Conservation (phyloP, 1,140 invertebrate species). For the Diploscapter pachys region DNA sequence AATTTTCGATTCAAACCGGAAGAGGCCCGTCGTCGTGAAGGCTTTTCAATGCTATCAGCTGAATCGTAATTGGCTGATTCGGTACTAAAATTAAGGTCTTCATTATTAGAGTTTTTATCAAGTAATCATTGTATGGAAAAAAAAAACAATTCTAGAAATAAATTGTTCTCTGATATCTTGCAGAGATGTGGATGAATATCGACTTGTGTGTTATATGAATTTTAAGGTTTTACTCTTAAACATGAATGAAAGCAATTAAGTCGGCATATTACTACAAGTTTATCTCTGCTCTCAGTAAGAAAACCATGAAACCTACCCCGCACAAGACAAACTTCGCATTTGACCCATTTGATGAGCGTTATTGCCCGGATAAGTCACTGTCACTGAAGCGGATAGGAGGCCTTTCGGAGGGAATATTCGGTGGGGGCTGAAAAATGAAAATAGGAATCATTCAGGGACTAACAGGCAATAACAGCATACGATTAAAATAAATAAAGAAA, state of each 20-base stretch:
- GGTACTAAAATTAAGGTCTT: too few species aligned
- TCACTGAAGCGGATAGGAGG: not conserved
- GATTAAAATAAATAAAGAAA: not conserved
- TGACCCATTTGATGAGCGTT: not conserved
- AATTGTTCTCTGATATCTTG: not conserved
- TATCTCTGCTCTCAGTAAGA: too few species aligned
- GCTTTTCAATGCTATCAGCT: slow-evolving; percentile 8
- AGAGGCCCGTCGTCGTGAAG: not conserved
- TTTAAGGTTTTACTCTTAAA: too few species aligned
- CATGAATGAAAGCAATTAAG: too few species aligned
- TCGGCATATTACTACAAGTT: too few species aligned
- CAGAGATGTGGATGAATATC: not conserved
- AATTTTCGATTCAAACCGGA: not conserved
- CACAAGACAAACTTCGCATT: not conserved
- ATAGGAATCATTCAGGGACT: too few species aligned
- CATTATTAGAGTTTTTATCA: not conserved
- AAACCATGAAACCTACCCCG: not conserved
- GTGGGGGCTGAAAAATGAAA: too few species aligned
- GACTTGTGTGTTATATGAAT: not conserved
- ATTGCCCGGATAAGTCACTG: slow-evolving; percentile 14
- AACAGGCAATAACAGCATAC: too few species aligned
- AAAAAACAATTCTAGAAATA: not conserved
- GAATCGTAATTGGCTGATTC: not conserved
- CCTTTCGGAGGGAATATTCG: not conserved
- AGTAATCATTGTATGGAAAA: not conserved